Evolutionary conservation across 2,797 vertebrate genomes (phyloP), one percentile per base, ranked within the genome.

Genomic region (Tenualosa thibaudeaui): DNA sequence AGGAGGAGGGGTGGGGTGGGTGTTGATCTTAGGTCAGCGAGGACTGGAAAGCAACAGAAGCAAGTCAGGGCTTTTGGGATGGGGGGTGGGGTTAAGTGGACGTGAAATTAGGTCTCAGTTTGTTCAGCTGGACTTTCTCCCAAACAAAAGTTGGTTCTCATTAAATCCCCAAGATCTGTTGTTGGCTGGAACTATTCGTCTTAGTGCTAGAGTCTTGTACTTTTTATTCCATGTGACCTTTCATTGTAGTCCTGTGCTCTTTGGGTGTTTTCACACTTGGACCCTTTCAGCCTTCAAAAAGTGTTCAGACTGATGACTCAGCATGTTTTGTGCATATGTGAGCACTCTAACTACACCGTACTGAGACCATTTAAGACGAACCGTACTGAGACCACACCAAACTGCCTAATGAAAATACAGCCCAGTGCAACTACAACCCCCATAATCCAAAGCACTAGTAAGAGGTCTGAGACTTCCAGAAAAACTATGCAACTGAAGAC

Each of bases 91-190:
- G 86, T 91, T 89, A 19, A 89, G 90, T 92, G 94, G 93, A 93
- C 94, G 93, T 94, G 93, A 95, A 95, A 92, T 92, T 89, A 91
- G 91, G 91, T 92, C 87, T 89, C 87, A 90, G 94, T 96, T 95
- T 96, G 92, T 93, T 94, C 95, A 96, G 95, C 95, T 96, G 95
- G 90, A 85, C 81, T 82, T 19, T 50, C 85, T 82, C 60, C 84
- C 68, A 86, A 85, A 87, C 40, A 12, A 71, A 71, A 68, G 65
- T 68, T 37, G 26, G 65, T 15, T 68, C 65, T 37, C 65, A 65
- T 31, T 65, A 68, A 68, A 37, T 13, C 65, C 65, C 13, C 65
- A 37, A 71, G 31, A 37, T 68, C 26, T 26, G 40, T 3, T 31
- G 40, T 5, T 9, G 13, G 65, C 31, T 15, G 15, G 13, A 37